Evolutionary conservation across 2,113 vertebrate genomes (phyloP).

Genomic region (Platysternon megacephalum): DNA sequence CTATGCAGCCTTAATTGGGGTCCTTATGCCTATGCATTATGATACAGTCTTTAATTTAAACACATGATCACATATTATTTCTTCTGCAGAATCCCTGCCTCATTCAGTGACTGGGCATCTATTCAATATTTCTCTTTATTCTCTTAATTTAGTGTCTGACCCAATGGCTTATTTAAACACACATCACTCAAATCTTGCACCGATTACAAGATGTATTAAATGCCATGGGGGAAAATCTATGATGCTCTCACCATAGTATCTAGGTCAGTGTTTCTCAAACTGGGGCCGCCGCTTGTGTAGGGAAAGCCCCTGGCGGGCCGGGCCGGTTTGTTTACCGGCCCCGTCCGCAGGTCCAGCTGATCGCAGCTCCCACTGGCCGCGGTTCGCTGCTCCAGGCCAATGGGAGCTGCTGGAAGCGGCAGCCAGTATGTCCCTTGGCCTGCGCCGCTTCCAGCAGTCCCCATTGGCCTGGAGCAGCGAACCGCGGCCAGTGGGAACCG

Average conservation of each 20-base stretch:
- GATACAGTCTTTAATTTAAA: background rate
- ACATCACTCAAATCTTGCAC: background rate
- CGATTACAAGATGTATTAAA: background rate
- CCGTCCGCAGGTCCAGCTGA: too few relatives aligned
- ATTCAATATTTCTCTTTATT: background rate
- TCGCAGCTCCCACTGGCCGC: too few relatives aligned
- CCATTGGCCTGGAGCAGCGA: too few relatives aligned
- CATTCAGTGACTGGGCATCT: background rate
- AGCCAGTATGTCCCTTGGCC: too few relatives aligned
- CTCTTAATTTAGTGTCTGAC: background rate
- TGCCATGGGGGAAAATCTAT: background rate
- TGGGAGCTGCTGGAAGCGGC: too few relatives aligned
- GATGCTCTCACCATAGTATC: background rate
- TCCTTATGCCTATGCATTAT: background rate
- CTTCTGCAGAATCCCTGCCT: background rate
- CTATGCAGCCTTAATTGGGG: background rate
- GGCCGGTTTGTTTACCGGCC: too few relatives aligned
- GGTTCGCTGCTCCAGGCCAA: too few relatives aligned
- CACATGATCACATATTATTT: background rate
- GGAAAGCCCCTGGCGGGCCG: too few relatives aligned
- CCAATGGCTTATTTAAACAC: background rate
- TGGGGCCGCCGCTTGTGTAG: too few relatives aligned
- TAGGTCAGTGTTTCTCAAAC: too few relatives aligned
- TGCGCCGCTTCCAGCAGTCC: too few relatives aligned
- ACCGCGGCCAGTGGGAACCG: too few relatives aligned